Evolutionary conservation across 2,113 vertebrate species (phyloP).

Genomic region (Stomatorhinus ivindoensis): DNA sequence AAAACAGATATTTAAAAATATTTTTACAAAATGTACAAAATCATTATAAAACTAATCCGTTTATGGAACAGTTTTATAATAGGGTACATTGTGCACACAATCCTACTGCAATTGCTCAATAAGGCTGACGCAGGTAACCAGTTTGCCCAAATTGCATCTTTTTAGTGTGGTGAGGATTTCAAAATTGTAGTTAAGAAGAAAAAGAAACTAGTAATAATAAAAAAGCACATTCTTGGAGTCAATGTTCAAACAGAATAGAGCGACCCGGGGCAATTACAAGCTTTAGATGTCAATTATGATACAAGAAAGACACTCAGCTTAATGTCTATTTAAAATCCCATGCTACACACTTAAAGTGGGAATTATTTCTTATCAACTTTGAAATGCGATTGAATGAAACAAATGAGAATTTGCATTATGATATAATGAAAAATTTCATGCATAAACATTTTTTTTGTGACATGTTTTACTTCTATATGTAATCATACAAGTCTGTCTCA

Average conservation of each 20-base stretch:
- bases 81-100: not conserved
- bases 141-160: not conserved
- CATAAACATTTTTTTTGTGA: not conserved
- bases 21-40: not conserved
- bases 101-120: not conserved
- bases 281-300: slow-evolving; percentile 11
- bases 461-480: not conserved
- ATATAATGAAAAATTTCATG: not conserved
- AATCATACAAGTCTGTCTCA: not conserved
- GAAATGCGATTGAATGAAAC: not conserved
- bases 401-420: not conserved
- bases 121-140: not conserved
- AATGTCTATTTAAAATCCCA: slow-evolving; percentile 3
- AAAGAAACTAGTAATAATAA: not conserved
- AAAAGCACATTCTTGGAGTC: not conserved
- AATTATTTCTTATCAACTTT: not conserved
- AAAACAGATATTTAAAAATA: not conserved
- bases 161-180: not conserved
- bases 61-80: not conserved
- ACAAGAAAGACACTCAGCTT: slow-evolving; percentile 5
- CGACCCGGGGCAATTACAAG: not conserved
- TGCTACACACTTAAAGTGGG: not conserved
- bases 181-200: not conserved
- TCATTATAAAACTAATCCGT: not conserved
- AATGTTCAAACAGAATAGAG: not conserved